Conservation (phyloP, 2,888 invertebrate genomes). For the Drosophila sordidula region DNA sequence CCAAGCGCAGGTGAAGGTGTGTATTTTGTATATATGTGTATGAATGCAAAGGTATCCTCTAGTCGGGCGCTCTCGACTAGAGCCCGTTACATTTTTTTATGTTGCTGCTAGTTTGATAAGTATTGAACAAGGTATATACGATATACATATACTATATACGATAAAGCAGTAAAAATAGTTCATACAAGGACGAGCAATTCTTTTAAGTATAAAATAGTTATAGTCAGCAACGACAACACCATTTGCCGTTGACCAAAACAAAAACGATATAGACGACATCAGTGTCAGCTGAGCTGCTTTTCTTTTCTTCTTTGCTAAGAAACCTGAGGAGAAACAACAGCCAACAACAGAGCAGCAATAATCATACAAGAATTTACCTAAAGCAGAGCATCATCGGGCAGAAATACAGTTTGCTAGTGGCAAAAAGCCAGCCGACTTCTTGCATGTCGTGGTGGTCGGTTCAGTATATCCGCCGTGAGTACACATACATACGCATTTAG, state of each 20-base stretch:
- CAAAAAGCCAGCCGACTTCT: slow-evolving; percentile 59
- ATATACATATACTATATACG: no score
- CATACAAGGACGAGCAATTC: no score
- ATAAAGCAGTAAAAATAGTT: no score
- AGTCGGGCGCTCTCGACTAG: no score
- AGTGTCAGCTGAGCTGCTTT: slow-evolving; percentile 36
- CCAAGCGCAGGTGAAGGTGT: no score
- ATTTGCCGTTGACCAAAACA: slow-evolving; percentile 46
- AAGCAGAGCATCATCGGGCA: slow-evolving; percentile 13
- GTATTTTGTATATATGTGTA: no score
- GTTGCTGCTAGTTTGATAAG: no score
- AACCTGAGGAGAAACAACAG: slow-evolving; percentile 21
- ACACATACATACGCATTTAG: slow-evolving; percentile 38
- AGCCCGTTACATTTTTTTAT: no score
- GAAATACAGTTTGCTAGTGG: slow-evolving; percentile 36
- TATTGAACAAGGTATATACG: no score
- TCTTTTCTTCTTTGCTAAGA: slow-evolving; percentile 65
- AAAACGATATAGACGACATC: slow-evolving; percentile 55
- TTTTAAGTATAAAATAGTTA: no score
- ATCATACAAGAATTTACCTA: slow-evolving; percentile 30
- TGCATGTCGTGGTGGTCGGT: slow-evolving; percentile 19
- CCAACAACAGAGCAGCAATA: slow-evolving; percentile 44
- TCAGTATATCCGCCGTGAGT: slow-evolving; percentile 46
- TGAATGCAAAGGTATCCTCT: no score
- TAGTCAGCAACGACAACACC: no score